These are phyloP conservation scores for Xanthorhoe spadicearia DNA, from an alignment of 2,888 invertebrate genomes.

Conservation along the genomic window DNA sequence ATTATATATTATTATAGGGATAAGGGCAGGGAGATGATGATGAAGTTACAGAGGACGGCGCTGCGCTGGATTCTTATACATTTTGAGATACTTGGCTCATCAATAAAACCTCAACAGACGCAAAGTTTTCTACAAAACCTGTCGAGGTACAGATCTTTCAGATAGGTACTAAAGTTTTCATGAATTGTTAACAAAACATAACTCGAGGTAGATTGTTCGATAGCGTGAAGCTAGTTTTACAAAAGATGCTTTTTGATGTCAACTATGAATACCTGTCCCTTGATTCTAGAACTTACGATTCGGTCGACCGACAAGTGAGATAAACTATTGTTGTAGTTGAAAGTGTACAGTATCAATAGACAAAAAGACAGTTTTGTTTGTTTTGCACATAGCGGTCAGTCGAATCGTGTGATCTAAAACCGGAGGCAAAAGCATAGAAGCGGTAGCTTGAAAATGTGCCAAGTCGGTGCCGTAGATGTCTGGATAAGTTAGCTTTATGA, in stretches of 20 bases:
- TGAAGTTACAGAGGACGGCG: too few relatives aligned
- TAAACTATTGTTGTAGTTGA: not conserved
- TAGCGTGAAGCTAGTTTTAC: conserved; percentile 7
- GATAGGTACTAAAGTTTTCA: not conserved
- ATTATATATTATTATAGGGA: too few relatives aligned
- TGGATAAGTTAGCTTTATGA: conserved; percentile 38
- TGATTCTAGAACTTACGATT: not conserved
- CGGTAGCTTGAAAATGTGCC: conserved; percentile 40
- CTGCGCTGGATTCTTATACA: too few relatives aligned
- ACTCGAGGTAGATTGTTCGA: conserved; percentile 2
- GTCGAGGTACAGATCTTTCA: not conserved
- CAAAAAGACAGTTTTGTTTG: not conserved
- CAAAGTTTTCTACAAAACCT: not conserved
- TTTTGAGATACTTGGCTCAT: too few relatives aligned
- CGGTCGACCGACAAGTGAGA: not conserved
- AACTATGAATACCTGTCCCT: conserved; percentile 17
- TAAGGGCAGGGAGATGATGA: too few relatives aligned
- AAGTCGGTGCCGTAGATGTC: conserved; percentile 34
- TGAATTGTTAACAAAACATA: not conserved
- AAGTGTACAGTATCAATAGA: not conserved
- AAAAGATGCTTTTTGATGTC: conserved; percentile 24
- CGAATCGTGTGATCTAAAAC: not conserved
- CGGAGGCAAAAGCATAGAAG: conserved; percentile 7
- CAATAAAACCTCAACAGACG: not conserved
- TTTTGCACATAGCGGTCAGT: not conserved